Base-by-base conservation (phyloP, 2,113 vertebrate species). In the Zonotrichia leucophrys region DNA sequence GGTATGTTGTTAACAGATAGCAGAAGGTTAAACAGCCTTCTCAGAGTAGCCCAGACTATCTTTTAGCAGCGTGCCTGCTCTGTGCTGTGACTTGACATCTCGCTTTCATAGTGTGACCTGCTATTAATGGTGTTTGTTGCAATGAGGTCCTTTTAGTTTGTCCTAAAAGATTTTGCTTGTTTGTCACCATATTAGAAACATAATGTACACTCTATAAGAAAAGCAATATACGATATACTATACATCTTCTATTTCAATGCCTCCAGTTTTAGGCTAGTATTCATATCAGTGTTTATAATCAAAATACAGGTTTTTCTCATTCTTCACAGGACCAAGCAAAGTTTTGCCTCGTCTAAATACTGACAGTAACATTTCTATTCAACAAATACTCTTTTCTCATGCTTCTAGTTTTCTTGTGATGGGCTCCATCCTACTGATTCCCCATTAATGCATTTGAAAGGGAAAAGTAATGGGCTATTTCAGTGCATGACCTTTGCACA, bases 221-320 rank as follows among this genome's bases (percentile, higher is more conserved):
- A 97, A 98, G 97, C 97, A 98, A 97, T 97, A 98, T 95, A 91
- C 55, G 86, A 23, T 96, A 59, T 92, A 91, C 47, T 96, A 41
- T 46, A 74, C 82, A 93, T 94, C 95, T 92, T 89, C 80, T 96
- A 88, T 78, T 90, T 91, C 72, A 76, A 90, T 74, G 80, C 70
- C 90, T 98, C 82, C 94, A 58, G 83, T 93, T 92, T 91, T 94
- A 95, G 41, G 21, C 35, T 89, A 62, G 35, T 91, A 90, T 86
- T 91, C 76, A 87, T 74, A 94, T 95, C 90, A 78, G 55, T 95
- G 73, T 96, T 97, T 96, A 88, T 96, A 95, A 89, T 47, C 4
- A 41, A 83, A 92, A 66, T 92, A 63, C 66, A 95, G 24, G 10
- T 95, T 97, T 97, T 96, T 97, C 78, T 87, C 33, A 35, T 90